These are phyloP conservation scores for Sinhomidia bicolor DNA, from an alignment of 2,888 invertebrate genomes.

Conservation along the genomic window DNA sequence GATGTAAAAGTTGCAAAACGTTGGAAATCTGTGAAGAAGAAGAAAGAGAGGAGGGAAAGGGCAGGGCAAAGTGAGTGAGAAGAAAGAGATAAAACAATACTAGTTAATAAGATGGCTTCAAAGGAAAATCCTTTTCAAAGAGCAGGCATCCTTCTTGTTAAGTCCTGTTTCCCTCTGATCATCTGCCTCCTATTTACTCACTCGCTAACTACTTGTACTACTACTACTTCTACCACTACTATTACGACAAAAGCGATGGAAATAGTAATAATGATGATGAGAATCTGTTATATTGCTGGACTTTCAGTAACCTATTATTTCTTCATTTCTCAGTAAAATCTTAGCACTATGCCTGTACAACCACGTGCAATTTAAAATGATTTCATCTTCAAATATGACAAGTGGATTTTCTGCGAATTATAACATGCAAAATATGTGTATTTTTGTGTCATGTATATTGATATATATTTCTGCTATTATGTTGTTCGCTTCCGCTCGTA, in stretches of 20 bases:
- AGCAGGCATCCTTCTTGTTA: conserved; percentile 64
- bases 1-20: conserved; percentile 31
- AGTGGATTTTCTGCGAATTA: too few relatives aligned
- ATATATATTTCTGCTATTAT: too few relatives aligned
- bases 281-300: background rate
- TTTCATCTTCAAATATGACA: too few relatives aligned
- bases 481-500: too few relatives aligned
- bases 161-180: conserved; percentile 47
- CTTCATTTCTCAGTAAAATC: too few relatives aligned
- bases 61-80: conserved; percentile 32
- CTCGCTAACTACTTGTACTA: too few relatives aligned
- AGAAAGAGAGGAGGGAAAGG: background rate
- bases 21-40: conserved; percentile 52
- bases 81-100: conserved; percentile 70
- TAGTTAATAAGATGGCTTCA: conserved; percentile 74
- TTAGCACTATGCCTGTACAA: too few relatives aligned
- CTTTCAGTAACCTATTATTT: too few relatives aligned
- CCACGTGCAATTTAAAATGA: too few relatives aligned
- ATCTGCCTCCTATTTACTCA: conserved; percentile 9
- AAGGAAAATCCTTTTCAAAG: conserved; percentile 66
- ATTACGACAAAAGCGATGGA: background rate
- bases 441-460: too few relatives aligned
- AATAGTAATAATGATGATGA: conserved; percentile 50
- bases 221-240: background rate
- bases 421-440: too few relatives aligned